phyloP scores from a whole-genome alignment of 2,113 vertebrate species.

The Zingel zingel region DNA sequence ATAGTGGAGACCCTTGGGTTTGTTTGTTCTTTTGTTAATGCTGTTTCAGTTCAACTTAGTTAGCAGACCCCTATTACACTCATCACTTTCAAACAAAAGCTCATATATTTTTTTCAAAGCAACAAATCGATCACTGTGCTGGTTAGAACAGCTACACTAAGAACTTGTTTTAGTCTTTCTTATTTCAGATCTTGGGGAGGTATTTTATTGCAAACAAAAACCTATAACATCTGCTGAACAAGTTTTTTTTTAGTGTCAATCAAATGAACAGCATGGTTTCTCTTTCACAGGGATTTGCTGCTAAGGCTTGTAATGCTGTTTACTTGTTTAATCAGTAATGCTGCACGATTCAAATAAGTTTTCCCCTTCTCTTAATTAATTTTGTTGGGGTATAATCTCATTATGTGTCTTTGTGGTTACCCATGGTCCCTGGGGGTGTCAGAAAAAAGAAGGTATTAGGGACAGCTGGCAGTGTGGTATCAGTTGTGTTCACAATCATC shows the following conservation, averaged over 20 bases:
- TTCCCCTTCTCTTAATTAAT: conserved; percentile 68
- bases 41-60: background rate
- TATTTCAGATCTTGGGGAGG: background rate
- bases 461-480: conserved; percentile 78
- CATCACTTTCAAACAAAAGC: conserved; percentile 22
- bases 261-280: conserved; percentile 21
- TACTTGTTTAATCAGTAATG: conserved; percentile 53
- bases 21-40: conserved; percentile 24
- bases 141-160: background rate
- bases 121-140: conserved; percentile 11
- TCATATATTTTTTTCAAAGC: background rate
- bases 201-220: conserved; percentile 11
- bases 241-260: conserved; percentile 6
- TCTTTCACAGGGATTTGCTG: conserved; percentile 36
- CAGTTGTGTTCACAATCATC: conserved; percentile 74
- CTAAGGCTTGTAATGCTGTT: conserved; percentile 43
- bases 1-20: background rate
- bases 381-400: conserved; percentile 68
- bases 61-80: background rate
- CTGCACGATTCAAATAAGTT: conserved; percentile 50
- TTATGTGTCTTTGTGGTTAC: conserved; percentile 72
- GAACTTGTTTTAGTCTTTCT: background rate
- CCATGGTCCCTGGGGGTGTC: conserved; percentile 48
- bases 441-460: conserved; percentile 52
- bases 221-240: background rate